These are phyloP conservation scores for Macroramphosus scolopax DNA, from an alignment of 2,797 vertebrate genomes.

Conservation along the genomic window DNA sequence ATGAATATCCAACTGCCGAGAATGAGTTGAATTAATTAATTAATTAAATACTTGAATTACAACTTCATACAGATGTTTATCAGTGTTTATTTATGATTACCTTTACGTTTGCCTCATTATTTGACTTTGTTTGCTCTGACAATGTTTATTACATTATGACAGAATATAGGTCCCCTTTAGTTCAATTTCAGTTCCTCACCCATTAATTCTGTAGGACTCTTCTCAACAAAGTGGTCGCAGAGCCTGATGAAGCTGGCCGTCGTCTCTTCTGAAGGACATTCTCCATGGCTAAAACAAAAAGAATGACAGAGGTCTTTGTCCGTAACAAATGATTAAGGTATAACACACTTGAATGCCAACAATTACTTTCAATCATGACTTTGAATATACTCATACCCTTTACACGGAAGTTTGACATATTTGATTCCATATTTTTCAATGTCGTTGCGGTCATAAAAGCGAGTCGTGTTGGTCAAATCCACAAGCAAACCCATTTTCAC, in stretches of 20 bases:
- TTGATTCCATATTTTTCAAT: conserved; percentile 95
- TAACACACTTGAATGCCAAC: neutral
- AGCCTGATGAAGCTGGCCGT: conserved; percentile 88
- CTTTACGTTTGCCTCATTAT: too few relatives aligned
- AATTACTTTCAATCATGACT: neutral
- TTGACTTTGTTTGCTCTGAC: too few relatives aligned
- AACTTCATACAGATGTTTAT: too few relatives aligned
- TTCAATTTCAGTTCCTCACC: conserved; percentile 76
- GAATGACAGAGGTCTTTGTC: neutral
- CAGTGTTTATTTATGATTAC: too few relatives aligned
- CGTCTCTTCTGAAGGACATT: conserved; percentile 89
- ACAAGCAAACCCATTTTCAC: conserved; percentile 97
- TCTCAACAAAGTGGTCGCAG: conserved; percentile 90
- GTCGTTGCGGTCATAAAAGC: conserved; percentile 93
- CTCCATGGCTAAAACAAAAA: conserved; percentile 83
- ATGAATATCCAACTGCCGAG: too few relatives aligned
- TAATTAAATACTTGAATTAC: too few relatives aligned
- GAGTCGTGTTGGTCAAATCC: conserved; percentile 94
- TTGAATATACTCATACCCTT: conserved; percentile 82
- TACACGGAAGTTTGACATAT: conserved; percentile 94
- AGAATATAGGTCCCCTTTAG: neutral
- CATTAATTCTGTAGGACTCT: conserved; percentile 92
- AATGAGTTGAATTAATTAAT: too few relatives aligned
- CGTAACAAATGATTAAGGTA: neutral
- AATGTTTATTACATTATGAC: neutral